Evolutionary conservation across 1,140 invertebrate genomes (phyloP).

Genomic region (Musca vetustissima): DNA sequence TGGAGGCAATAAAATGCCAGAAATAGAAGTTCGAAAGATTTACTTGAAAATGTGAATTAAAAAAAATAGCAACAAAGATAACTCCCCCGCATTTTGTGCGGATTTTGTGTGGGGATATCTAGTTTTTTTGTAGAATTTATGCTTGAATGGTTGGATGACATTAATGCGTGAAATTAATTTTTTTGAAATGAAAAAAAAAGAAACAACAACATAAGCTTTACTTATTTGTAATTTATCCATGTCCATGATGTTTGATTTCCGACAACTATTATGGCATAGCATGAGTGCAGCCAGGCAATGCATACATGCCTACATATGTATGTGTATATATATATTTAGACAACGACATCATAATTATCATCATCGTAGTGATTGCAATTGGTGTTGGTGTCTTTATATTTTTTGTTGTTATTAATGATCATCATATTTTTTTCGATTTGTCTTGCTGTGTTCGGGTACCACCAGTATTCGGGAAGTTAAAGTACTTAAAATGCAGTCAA

Average conservation of each 20-base stretch:
- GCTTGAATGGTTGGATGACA: background rate
- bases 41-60: background rate
- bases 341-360: background rate
- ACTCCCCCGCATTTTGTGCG: slow-evolving; percentile 17
- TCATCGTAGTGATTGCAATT: background rate
- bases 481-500: slow-evolving; percentile 22
- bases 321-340: no score
- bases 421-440: no score
- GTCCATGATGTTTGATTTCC: no score
- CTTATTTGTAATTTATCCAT: background rate
- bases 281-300: background rate
- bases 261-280: no score
- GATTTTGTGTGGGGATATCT: background rate
- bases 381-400: no score
- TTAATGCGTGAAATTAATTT: slow-evolving; percentile 15
- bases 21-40: slow-evolving; percentile 4
- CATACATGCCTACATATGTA: background rate
- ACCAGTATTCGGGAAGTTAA: slow-evolving; percentile 22
- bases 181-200: background rate
- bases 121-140: background rate
- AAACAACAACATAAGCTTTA: no score
- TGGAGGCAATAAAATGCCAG: background rate
- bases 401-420: no score
- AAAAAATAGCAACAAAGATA: background rate
- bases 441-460: no score